Percentiles rank a stretch among this genome's conserved stretches.
phyloP scores from a whole-genome alignment of 1,140 invertebrate genomes.

The Semibalanus balanoides region DNA sequence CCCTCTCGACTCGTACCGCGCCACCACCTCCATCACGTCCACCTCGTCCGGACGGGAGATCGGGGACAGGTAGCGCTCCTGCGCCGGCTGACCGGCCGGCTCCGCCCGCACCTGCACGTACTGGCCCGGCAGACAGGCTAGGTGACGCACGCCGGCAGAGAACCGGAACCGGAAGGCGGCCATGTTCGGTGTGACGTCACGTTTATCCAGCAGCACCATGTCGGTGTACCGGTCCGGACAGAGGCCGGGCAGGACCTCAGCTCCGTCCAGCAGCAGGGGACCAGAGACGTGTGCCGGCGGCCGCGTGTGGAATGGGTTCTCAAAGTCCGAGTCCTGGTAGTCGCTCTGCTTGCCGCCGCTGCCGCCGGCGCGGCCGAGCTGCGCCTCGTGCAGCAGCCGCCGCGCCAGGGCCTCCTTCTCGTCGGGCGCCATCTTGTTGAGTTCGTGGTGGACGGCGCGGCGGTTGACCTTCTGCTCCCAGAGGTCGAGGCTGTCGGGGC shows the following conservation, averaged over 20 bases:
- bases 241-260: slow-evolving; percentile 8
- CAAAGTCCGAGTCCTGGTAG: slow-evolving; percentile 16
- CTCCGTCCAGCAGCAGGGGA: neutral
- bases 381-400: slow-evolving; percentile 7
- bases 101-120: slow-evolving; percentile 14
- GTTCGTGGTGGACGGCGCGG: slow-evolving; percentile 13
- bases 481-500: slow-evolving; percentile 8
- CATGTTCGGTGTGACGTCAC: slow-evolving; percentile 12
- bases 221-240: slow-evolving; percentile 13
- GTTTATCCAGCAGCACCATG: slow-evolving; percentile 6
- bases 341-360: slow-evolving; percentile 5
- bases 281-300: slow-evolving; percentile 9
- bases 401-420: slow-evolving; percentile 10
- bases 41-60: slow-evolving; percentile 12
- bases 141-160: slow-evolving; percentile 16
- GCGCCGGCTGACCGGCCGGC: slow-evolving; percentile 3
- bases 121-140: slow-evolving; percentile 18
- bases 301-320: slow-evolving; percentile 16
- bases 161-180: slow-evolving; percentile 16
- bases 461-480: slow-evolving; percentile 9
- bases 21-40: slow-evolving; percentile 12
- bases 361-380: slow-evolving; percentile 1
- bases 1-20: slow-evolving; percentile 9
- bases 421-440: slow-evolving; percentile 9
- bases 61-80: slow-evolving; percentile 12